These are phyloP conservation scores for Crossaster papposus DNA, from an alignment of 53 echinoderm and acorn worm species.

Conservation along the genomic window DNA sequence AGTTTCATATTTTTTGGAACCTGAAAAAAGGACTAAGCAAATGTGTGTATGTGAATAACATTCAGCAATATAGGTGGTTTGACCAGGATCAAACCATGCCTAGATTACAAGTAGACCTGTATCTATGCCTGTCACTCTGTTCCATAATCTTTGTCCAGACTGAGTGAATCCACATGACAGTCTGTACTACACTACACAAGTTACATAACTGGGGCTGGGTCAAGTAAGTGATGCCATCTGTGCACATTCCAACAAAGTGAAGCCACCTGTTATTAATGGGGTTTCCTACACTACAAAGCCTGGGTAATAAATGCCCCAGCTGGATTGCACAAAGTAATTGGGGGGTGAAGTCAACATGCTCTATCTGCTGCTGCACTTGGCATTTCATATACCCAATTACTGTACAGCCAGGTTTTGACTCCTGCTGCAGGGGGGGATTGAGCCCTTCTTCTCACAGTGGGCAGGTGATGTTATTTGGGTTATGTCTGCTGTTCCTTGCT, in stretches of 20 bases:
- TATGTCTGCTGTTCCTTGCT: too few relatives aligned
- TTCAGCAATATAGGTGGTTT: constrained; percentile 1
- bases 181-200: constrained; percentile 3
- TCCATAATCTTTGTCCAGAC: neutral
- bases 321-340: neutral
- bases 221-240: constrained; percentile 11
- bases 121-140: constrained; percentile 18
- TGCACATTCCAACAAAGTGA: neutral
- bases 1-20: too few relatives aligned
- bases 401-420: neutral
- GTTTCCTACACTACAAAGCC: neutral
- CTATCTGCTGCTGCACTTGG: neutral
- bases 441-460: neutral
- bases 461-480: constrained; percentile 1
- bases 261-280: neutral
- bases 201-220: constrained; percentile 27
- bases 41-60: neutral
- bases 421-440: neutral
- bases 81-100: constrained; percentile 32
- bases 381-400: neutral
- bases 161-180: neutral
- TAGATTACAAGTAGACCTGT: constrained; percentile 34
- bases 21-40: neutral
- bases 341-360: neutral
- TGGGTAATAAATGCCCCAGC: neutral